Evolutionary conservation across 2,113 vertebrate species (phyloP).

Genomic region (Pluvialis apricaria): DNA sequence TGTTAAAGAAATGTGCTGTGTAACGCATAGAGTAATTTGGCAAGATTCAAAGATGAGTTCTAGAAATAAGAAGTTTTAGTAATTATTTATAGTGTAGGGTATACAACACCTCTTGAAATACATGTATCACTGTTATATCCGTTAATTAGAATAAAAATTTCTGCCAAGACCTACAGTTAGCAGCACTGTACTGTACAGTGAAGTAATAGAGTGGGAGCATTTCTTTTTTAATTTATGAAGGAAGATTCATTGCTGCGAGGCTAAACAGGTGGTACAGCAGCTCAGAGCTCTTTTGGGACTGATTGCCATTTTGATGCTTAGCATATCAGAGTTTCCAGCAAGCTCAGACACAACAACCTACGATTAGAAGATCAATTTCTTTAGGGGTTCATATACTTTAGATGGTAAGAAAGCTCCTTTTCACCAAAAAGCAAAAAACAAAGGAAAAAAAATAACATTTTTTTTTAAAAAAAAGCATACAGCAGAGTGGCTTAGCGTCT

Average conservation of each 20-base stretch:
- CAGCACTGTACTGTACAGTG: background rate
- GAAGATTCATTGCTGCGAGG: background rate
- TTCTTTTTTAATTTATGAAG: background rate
- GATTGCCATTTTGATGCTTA: constrained; percentile 25
- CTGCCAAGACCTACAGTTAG: constrained; percentile 1
- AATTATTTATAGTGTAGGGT: background rate
- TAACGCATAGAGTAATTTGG: background rate
- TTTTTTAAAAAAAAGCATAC: background rate
- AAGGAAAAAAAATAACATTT: too few relatives aligned
- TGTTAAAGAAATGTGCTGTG: background rate
- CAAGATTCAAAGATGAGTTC: background rate
- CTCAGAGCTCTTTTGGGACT: background rate
- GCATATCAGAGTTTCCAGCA: background rate
- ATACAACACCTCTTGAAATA: constrained; percentile 1
- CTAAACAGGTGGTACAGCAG: constrained; percentile 5
- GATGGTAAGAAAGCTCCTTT: background rate
- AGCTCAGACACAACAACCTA: background rate
- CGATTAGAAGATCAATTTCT: background rate
- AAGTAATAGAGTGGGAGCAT: background rate
- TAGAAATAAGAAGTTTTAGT: background rate
- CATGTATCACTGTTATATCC: background rate
- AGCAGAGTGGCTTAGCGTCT: background rate
- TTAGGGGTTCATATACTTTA: background rate
- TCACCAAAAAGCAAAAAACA: background rate
- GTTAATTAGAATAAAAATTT: background rate